These are phyloP conservation scores for Trichonephila clavipes DNA, from an alignment of 1,140 invertebrate species.

Conservation along the genomic window DNA sequence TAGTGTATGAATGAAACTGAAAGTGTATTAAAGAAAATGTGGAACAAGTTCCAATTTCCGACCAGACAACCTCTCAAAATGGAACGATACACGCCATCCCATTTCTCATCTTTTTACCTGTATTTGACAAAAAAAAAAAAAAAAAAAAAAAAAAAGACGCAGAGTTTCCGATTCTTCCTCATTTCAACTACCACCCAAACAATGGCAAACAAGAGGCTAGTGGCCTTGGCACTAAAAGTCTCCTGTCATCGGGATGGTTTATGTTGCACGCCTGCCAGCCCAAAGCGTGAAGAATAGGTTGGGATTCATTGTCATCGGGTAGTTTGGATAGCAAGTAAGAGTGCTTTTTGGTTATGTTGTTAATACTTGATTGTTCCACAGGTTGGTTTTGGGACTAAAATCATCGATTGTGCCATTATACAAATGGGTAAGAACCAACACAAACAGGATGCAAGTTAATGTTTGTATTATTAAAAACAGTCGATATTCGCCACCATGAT, in stretches of 20 bases:
- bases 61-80: neutral
- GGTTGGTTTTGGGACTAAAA: neutral
- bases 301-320: neutral
- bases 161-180: neutral
- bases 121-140: neutral
- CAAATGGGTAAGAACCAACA: no score
- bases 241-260: constrained; percentile 18
- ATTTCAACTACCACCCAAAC: neutral
- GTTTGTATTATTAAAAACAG: no score
- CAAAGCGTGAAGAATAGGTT: neutral
- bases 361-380: neutral
- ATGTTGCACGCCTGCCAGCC: neutral
- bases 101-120: neutral
- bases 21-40: neutral
- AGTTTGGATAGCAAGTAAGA: neutral
- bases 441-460: no score
- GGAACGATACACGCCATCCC: neutral
- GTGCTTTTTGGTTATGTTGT: neutral
- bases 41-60: constrained; percentile 30
- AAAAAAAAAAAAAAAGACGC: no score
- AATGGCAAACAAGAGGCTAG: neutral
- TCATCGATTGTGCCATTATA: no score
- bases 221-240: constrained; percentile 19
- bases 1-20: neutral
- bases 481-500: no score